Base-by-base conservation (phyloP, 2,113 vertebrate genomes). In the Thomomys bottae region DNA sequence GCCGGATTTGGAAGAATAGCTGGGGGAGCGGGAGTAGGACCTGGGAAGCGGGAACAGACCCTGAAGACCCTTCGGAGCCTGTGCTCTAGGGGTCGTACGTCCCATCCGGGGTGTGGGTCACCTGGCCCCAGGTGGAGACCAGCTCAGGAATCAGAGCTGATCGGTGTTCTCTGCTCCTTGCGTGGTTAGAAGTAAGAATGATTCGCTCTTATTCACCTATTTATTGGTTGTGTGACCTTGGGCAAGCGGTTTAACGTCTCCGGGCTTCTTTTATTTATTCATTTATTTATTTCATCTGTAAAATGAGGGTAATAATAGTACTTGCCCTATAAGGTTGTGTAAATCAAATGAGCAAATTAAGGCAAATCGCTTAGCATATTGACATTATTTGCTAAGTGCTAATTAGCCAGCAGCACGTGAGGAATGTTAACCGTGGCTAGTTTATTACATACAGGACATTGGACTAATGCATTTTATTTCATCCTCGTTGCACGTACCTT, bases 11-110 rank as follows among this genome's bases (percentile, higher is more conserved):
- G 98, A 97, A 0, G 98, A 99, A 63, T 98, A 98, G 96, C 98
- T 99, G 84, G 96, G 97, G 57, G 99, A 99, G 83, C 97, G 98
- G 0, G 99, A 99, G 93, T 98, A 99, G 8, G 98, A 99, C 97
- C 99, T 99, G 93, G 7, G 78, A 34, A 84, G 63, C 88, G 63
- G 24, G 36, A 49, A 54, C 38, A 79, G 84, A 17, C 20, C 30
- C 84, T 64, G 70, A 92, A 76, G 28, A 64, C 38, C 76, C 42
- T 79, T 86, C 70, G 4, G 45, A n/a, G 77, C 63, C 28, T 18
- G 17, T 34, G 84, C 1, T 0, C 40, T 6, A 18, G 87, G 87
- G 36, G 49, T 8, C 11, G 36, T 28, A 75, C 49, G 4, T 0
- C 17, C 26, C 2, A 20, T 1, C 42, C 34, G 21, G 12, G 4